phyloP scores from a whole-genome alignment of 1,140 invertebrate species.

The Triops cancriformis region DNA sequence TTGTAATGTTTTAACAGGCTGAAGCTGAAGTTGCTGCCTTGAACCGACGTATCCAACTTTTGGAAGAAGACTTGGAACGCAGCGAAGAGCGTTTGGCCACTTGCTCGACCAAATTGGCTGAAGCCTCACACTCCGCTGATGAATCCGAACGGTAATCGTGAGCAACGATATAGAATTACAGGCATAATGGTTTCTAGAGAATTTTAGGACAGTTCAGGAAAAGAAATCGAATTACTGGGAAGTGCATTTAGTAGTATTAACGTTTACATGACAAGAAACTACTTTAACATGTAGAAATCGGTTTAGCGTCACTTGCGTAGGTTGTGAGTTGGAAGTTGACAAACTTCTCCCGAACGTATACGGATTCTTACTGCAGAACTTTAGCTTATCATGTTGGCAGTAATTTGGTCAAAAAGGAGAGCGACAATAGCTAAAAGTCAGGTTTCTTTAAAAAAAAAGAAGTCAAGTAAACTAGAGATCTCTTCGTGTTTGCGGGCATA shows the following conservation, averaged over 20 bases:
- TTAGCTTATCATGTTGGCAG: too few relatives aligned
- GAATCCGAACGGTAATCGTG: conserved; percentile 91
- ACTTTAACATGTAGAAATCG: too few relatives aligned
- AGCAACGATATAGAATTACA: background rate
- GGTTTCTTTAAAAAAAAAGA: too few relatives aligned
- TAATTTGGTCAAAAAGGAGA: too few relatives aligned
- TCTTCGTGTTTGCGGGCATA: too few relatives aligned
- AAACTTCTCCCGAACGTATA: background rate
- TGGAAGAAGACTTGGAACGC: conserved; percentile 97
- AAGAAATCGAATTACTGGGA: too few relatives aligned
- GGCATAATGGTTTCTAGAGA: background rate
- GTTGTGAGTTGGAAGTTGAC: background rate
- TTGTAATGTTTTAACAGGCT: conserved; percentile 55
- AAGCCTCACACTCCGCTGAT: conserved; percentile 97
- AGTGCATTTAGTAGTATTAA: too few relatives aligned
- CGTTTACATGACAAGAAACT: too few relatives aligned
- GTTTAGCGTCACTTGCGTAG: background rate
- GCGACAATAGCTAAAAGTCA: too few relatives aligned
- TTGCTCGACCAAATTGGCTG: conserved; percentile 92
- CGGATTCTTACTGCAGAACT: too few relatives aligned
- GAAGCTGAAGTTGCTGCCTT: conserved; percentile 97
- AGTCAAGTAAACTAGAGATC: too few relatives aligned
- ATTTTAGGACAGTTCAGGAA: background rate
- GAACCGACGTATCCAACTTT: conserved; percentile 94
- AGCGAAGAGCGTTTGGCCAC: conserved; percentile 94